A percentile compares a stretch with the other conserved stretches of the same genome.
Conservation (phyloP, 2,888 invertebrate genomes). For the Aphodius sticticus region DNA sequence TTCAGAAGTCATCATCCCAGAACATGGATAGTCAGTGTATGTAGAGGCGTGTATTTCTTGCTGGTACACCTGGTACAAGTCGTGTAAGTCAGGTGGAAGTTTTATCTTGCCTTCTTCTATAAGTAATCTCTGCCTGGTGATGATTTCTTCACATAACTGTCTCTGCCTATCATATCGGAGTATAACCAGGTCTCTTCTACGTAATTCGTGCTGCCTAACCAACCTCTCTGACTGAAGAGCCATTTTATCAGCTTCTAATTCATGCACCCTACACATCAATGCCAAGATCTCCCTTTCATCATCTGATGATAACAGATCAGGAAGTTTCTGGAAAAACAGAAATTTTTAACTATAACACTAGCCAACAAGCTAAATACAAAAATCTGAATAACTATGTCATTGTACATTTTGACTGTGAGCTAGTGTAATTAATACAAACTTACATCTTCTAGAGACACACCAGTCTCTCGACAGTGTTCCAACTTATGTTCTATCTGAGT, state of each 20-base stretch:
- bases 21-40: conserved; percentile 68
- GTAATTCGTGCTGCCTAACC: conserved; percentile 85
- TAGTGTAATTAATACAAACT: conserved; percentile 46
- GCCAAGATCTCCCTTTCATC: conserved; percentile 90
- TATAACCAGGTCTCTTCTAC: conserved; percentile 83
- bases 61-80: conserved; percentile 83
- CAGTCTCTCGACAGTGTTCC: conserved; percentile 79
- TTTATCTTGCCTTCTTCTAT: conserved; percentile 80
- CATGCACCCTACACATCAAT: conserved; percentile 90
- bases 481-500: conserved; percentile 82
- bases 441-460: conserved; percentile 85
- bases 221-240: conserved; percentile 89
- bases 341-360: background rate
- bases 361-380: conserved; percentile 22
- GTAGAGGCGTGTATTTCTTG: conserved; percentile 88
- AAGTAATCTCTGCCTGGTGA: conserved; percentile 83
- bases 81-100: conserved; percentile 78
- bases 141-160: conserved; percentile 89
- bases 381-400: too few species aligned
- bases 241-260: conserved; percentile 93
- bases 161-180: conserved; percentile 85
- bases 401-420: background rate
- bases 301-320: conserved; percentile 83
- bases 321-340: conserved; percentile 71
- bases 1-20: conserved; percentile 62